These are phyloP conservation scores for Petrosia ficiformis DNA, from an alignment of 37 sponge, comb jelly and placozoan species.

Conservation along the genomic window DNA sequence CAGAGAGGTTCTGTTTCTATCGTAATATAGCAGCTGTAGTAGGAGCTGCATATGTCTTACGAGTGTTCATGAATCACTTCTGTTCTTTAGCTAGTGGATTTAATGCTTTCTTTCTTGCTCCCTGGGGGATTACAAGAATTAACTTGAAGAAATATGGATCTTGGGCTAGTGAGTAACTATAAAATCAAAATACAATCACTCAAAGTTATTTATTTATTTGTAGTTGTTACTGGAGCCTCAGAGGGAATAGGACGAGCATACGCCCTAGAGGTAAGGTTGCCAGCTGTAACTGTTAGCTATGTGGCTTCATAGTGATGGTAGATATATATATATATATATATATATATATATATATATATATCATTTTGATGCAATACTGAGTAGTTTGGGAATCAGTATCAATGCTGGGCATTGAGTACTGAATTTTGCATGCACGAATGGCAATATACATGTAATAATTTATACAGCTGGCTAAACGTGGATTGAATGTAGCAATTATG, in stretches of 20 bases:
- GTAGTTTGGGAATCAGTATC: no score
- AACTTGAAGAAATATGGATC: slow-evolving; percentile 59
- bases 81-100: not conserved
- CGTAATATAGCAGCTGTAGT: slow-evolving; percentile 34
- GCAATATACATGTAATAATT: not conserved
- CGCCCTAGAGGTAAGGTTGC: slow-evolving; percentile 24
- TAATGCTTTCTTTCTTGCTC: slow-evolving; percentile 38
- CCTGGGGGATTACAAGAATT: slow-evolving; percentile 26
- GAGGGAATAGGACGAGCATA: slow-evolving; percentile 52
- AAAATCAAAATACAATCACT: not conserved
- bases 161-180: slow-evolving; percentile 57
- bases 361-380: no score
- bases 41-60: slow-evolving; percentile 22
- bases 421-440: no score
- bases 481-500: slow-evolving; percentile 9
- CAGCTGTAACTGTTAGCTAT: not conserved
- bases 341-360: no score
- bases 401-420: no score
- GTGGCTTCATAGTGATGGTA: no score
- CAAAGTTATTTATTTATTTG: not conserved
- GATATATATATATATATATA: no score
- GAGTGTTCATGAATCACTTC: not conserved
- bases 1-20: not conserved
- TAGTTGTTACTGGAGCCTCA: slow-evolving; percentile 38
- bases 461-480: slow-evolving; percentile 5